Conservation (phyloP, 2,113 vertebrate species). For the Naja naja region DNA sequence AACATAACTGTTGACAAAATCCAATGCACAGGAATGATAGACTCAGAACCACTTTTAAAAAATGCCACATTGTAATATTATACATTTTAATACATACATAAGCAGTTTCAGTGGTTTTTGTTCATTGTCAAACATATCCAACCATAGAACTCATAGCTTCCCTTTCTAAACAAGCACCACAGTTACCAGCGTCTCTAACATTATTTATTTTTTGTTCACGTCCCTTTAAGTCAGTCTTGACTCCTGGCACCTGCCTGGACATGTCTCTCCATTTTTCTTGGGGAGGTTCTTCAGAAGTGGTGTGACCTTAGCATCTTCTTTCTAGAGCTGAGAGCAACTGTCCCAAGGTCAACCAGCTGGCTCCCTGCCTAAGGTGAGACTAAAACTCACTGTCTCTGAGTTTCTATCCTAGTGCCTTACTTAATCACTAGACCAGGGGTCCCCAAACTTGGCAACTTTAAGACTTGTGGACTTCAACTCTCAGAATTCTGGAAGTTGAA, state of each 20-base stretch:
- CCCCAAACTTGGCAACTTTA: too few species aligned
- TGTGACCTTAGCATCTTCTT: background rate
- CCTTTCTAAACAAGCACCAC: background rate
- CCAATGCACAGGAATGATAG: background rate
- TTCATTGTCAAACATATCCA: background rate
- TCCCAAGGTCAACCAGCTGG: background rate
- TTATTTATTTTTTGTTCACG: background rate
- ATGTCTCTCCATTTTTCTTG: background rate
- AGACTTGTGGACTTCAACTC: too few species aligned
- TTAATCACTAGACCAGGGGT: background rate
- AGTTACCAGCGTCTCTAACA: background rate
- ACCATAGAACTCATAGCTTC: background rate
- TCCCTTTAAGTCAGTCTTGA: background rate
- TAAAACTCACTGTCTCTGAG: background rate
- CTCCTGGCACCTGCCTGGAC: background rate
- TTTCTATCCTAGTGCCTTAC: background rate
- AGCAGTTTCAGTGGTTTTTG: background rate
- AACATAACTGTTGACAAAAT: background rate
- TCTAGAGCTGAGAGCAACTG: background rate
- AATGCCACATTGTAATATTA: background rate
- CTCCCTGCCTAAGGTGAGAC: background rate
- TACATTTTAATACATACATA: background rate
- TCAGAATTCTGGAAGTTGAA: too few species aligned
- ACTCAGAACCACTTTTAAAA: background rate
- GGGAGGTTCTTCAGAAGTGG: background rate